Percentiles rank a stretch among this genome's conserved stretches.
Conservation (phyloP, 2,888 invertebrate species). For the Andrena trimmerana region DNA sequence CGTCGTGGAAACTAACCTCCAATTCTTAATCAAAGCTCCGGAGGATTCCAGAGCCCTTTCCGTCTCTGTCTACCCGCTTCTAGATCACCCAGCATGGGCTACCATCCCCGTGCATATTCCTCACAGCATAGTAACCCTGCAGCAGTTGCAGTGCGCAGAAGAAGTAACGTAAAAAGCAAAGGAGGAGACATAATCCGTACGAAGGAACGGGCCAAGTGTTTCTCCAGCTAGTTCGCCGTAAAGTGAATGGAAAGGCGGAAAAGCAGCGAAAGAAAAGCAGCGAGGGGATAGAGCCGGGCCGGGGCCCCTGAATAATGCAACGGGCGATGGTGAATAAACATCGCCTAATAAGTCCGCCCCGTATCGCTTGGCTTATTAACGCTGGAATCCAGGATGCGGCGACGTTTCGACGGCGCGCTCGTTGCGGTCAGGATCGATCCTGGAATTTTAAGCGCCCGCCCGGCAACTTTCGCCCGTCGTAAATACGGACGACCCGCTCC, state of each 20-base stretch:
- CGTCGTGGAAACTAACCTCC: too few species aligned
- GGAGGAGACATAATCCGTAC: slow-evolving; percentile 16
- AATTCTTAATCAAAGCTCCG: too few species aligned
- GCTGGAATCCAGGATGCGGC: slow-evolving; percentile 30
- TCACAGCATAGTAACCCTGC: too few species aligned
- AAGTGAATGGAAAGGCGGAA: slow-evolving; percentile 44
- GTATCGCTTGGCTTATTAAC: slow-evolving; percentile 43
- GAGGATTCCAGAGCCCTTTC: too few species aligned
- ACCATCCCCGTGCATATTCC: too few species aligned
- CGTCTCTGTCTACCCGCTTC: too few species aligned
- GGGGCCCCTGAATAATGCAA: slow-evolving; percentile 56
- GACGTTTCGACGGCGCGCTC: slow-evolving; percentile 8
- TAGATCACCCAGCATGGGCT: too few species aligned
- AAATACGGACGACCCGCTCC: slow-evolving; percentile 15
- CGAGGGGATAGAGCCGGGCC: background rate
- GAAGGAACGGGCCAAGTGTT: slow-evolving; percentile 23
- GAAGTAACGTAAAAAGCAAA: background rate
- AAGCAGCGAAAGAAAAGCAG: slow-evolving; percentile 13
- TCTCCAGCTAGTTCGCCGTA: slow-evolving; percentile 29
- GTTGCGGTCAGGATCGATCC: slow-evolving; percentile 16
- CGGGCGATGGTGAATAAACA: slow-evolving; percentile 50
- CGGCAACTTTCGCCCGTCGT: slow-evolving; percentile 7
- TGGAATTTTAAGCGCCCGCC: slow-evolving; percentile 12
- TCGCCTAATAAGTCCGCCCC: slow-evolving; percentile 33
- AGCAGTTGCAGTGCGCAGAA: too few species aligned